Conservation (phyloP, 2,888 invertebrate genomes). For the Podotricha telesiphe region DNA sequence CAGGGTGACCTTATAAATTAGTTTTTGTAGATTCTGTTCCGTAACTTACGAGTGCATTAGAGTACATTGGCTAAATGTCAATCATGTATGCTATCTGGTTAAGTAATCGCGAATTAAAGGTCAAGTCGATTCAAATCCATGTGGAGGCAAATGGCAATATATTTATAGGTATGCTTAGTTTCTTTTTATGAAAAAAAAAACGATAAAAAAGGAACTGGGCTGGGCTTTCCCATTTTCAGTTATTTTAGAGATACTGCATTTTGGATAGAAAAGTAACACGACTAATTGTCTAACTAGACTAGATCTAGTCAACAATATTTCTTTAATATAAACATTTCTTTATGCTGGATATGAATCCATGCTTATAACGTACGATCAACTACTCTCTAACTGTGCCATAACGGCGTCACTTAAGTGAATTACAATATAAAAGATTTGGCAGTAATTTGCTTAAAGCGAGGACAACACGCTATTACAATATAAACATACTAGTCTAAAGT, state of each 20-base stretch:
- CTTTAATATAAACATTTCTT: too few relatives aligned
- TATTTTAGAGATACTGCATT: too few relatives aligned
- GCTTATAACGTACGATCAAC: too few relatives aligned
- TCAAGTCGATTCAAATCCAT: background rate
- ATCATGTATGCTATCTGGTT: background rate
- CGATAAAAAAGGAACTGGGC: too few relatives aligned
- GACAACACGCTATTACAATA: background rate
- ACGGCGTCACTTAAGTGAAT: too few relatives aligned
- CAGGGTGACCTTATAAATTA: background rate
- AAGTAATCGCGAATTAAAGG: background rate
- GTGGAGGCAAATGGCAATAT: background rate
- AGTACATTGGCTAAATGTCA: background rate
- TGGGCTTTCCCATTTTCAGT: too few relatives aligned
- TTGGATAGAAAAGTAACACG: too few relatives aligned
- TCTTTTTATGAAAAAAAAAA: too few relatives aligned
- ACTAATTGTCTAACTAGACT: too few relatives aligned
- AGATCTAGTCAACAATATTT: too few relatives aligned
- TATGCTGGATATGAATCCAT: too few relatives aligned
- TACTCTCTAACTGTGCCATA: too few relatives aligned
- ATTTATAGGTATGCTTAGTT: background rate
- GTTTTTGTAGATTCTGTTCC: background rate
- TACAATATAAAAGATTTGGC: background rate
- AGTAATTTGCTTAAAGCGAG: background rate
- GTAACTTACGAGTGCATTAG: background rate
- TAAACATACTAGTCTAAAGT: background rate